Percentiles rank a stretch among this genome's conserved stretches.
Evolutionary conservation across 2,113 vertebrate genomes (phyloP).

Genomic region (Callocephalon fimbriatum): DNA sequence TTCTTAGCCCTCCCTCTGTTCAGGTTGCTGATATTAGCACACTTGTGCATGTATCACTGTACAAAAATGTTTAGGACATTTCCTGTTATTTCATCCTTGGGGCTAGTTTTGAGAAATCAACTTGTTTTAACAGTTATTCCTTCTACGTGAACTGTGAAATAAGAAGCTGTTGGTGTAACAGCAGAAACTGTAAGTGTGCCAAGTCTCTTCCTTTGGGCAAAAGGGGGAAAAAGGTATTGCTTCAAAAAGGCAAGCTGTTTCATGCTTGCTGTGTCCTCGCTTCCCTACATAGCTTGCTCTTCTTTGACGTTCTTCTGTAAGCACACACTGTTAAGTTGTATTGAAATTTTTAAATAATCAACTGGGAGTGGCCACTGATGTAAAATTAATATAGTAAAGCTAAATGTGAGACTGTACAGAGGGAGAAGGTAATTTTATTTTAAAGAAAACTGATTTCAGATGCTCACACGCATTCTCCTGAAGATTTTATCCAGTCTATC

Average conservation of each 20-base stretch:
- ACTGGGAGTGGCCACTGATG: neutral
- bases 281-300: neutral
- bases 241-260: conserved; percentile 20
- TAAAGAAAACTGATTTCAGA: neutral
- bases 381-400: neutral
- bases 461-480: neutral
- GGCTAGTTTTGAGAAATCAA: conserved; percentile 27
- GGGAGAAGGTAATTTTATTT: neutral
- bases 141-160: neutral
- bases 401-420: neutral
- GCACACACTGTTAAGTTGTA: neutral
- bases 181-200: neutral
- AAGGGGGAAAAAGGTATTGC: conserved; percentile 6
- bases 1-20: neutral
- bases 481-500: neutral
- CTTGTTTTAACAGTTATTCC: conserved; percentile 51
- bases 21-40: neutral
- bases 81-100: conserved; percentile 31
- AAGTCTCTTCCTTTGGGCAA: neutral
- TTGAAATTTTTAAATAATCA: neutral
- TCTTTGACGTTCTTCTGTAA: neutral
- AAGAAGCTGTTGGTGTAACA: conserved; percentile 36
- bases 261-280: neutral
- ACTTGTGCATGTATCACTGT: neutral
- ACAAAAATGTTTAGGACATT: conserved; percentile 21